Evolutionary conservation across 2,113 vertebrate genomes (phyloP).

Genomic region (Rallus limicola): DNA sequence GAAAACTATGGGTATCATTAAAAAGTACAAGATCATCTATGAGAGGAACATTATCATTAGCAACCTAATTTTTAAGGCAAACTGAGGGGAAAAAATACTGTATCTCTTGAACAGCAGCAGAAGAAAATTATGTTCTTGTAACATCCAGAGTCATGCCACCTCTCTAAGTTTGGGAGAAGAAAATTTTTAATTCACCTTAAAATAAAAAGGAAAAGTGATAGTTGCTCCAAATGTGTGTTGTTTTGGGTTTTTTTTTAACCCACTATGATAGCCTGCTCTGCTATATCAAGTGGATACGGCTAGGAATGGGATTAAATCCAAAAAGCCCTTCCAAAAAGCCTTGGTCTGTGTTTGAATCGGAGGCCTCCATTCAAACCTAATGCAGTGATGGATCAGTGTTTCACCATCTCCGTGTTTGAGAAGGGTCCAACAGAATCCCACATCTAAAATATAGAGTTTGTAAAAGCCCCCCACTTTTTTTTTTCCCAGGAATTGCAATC

Average conservation of each 20-base stretch:
- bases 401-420: background rate
- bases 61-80: conserved; percentile 81
- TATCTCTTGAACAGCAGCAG: conserved; percentile 61
- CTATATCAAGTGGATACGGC: background rate
- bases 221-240: background rate
- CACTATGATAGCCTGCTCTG: conserved; percentile 9
- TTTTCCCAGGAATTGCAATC: background rate
- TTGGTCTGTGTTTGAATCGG: background rate
- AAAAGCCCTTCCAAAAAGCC: conserved; percentile 1
- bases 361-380: conserved; percentile 7
- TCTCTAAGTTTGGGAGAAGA: conserved; percentile 33
- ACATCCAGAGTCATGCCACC: conserved; percentile 29
- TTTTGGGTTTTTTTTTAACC: background rate
- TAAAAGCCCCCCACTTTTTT: background rate
- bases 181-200: conserved; percentile 29
- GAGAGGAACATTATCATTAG: conserved; percentile 80
- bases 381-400: background rate
- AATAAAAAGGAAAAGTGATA: background rate
- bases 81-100: conserved; percentile 72
- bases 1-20: conserved; percentile 83
- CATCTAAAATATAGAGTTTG: background rate
- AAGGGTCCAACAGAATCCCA: background rate
- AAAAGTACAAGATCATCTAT: conserved; percentile 84
- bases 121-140: conserved; percentile 39
- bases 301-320: background rate